phyloP scores from a whole-genome alignment of 2,888 invertebrate genomes.

The Cephonodes hylas region DNA sequence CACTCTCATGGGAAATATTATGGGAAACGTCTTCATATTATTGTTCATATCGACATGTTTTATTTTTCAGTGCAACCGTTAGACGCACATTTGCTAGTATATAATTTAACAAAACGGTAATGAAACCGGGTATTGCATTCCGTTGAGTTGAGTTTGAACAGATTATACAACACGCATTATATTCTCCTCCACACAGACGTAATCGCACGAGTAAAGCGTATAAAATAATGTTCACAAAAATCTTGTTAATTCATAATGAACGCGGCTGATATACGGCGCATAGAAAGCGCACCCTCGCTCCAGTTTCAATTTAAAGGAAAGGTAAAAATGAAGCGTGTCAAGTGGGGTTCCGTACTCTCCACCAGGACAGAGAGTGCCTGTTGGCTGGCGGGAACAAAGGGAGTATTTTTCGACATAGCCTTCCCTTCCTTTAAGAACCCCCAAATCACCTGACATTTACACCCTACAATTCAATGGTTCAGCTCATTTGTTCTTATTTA shows the following conservation, averaged over 20 bases:
- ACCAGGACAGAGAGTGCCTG: conserved; percentile 58
- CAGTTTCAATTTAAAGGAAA: conserved; percentile 71
- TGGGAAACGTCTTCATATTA: conserved; percentile 19
- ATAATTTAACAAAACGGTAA: not conserved
- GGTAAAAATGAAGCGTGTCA: conserved; percentile 77
- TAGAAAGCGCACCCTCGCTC: conserved; percentile 55
- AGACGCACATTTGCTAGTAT: not conserved
- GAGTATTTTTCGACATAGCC: conserved; percentile 56
- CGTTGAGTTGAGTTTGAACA: not conserved
- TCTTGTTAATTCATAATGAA: conserved; percentile 54
- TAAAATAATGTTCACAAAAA: conserved; percentile 39
- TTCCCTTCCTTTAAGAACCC: conserved; percentile 51
- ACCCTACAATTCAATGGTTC: conserved; percentile 42
- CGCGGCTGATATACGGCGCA: conserved; percentile 51
- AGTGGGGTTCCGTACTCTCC: conserved; percentile 70
- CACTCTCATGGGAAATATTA: conserved; percentile 51
- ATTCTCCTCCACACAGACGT: not conserved
- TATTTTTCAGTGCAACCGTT: not conserved
- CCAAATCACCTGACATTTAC: conserved; percentile 62
- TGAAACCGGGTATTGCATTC: not conserved
- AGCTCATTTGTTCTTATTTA: conserved; percentile 39
- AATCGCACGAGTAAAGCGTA: conserved; percentile 13
- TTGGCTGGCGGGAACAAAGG: conserved; percentile 73
- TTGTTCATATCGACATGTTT: not conserved
- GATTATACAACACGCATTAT: not conserved